Evolutionary conservation across 1,140 invertebrate species (phyloP).

Genomic region (Ganaspis sp.): DNA sequence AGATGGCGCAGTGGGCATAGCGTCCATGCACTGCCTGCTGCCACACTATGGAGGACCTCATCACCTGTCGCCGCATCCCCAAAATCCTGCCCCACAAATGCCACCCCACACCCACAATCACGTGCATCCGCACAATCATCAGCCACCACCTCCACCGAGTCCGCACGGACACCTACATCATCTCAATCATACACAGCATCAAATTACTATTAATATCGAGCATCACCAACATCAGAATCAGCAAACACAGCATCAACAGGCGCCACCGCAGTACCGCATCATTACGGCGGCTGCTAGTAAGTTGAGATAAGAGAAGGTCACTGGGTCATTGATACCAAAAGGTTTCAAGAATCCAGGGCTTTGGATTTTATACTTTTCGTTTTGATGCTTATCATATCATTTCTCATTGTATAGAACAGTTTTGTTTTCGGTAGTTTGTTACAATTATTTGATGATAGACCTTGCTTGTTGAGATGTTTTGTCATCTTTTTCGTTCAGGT

Average conservation of each 20-base stretch:
- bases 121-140: constrained; percentile 69
- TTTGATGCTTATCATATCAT: not conserved
- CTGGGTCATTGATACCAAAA: constrained; percentile 45
- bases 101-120: constrained; percentile 63
- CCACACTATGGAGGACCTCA: constrained; percentile 68
- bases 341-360: constrained; percentile 16
- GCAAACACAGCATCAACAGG: constrained; percentile 63
- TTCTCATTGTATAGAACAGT: too few relatives aligned
- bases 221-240: constrained; percentile 64
- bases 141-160: constrained; percentile 66
- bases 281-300: constrained; percentile 66
- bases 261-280: constrained; percentile 67
- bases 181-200: constrained; percentile 64
- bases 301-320: constrained; percentile 47
- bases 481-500: too few relatives aligned
- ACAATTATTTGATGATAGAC: too few relatives aligned
- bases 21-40: constrained; percentile 69
- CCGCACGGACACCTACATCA: constrained; percentile 68
- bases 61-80: constrained; percentile 68
- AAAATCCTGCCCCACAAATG: constrained; percentile 55
- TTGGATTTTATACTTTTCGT: constrained; percentile 28
- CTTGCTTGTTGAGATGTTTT: too few relatives aligned
- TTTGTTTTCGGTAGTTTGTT: too few relatives aligned
- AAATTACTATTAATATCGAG: constrained; percentile 67
- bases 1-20: constrained; percentile 70